phyloP scores from a whole-genome alignment of 2,888 invertebrate species.

The Subacronicta megacephala region DNA sequence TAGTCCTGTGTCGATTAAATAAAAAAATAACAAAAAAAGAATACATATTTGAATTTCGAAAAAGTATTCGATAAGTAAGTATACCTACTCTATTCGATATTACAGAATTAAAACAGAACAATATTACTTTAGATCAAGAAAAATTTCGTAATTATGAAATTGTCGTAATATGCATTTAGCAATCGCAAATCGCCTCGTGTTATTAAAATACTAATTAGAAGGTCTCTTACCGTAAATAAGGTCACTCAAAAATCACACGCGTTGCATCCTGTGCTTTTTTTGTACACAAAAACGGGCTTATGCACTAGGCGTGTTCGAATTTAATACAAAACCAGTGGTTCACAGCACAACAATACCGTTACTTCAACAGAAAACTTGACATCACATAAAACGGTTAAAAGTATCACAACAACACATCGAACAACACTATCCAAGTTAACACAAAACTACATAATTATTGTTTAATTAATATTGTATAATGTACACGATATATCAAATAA shows the following conservation, averaged over 20 bases:
- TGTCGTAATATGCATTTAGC: too few species aligned
- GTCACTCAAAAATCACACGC: conserved; percentile 70
- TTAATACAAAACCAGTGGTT: conserved; percentile 66
- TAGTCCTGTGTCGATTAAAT: not conserved
- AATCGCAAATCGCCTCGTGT: conserved; percentile 12
- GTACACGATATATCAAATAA: conserved; percentile 36
- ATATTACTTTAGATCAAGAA: conserved; percentile 27
- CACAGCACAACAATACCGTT: conserved; percentile 75
- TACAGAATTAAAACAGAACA: conserved; percentile 14
- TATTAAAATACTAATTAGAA: conserved; percentile 14
- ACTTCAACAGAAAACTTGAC: conserved; percentile 68
- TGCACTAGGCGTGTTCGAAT: conserved; percentile 77
- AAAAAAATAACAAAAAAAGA: not conserved
- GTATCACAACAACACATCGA: conserved; percentile 43
- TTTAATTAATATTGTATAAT: conserved; percentile 42
- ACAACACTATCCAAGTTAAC: conserved; percentile 41
- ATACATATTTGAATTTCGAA: conserved; percentile 20
- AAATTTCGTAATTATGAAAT: conserved; percentile 43
- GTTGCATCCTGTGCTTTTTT: conserved; percentile 73
- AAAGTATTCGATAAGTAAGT: conserved; percentile 1
- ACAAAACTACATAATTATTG: conserved; percentile 49
- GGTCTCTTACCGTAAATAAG: conserved; percentile 49
- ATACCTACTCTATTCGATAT: conserved; percentile 1
- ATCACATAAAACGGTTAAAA: conserved; percentile 58
- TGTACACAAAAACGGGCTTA: conserved; percentile 70